phyloP scores from a whole-genome alignment of 2,113 vertebrate species.

The Amia ocellicauda region DNA sequence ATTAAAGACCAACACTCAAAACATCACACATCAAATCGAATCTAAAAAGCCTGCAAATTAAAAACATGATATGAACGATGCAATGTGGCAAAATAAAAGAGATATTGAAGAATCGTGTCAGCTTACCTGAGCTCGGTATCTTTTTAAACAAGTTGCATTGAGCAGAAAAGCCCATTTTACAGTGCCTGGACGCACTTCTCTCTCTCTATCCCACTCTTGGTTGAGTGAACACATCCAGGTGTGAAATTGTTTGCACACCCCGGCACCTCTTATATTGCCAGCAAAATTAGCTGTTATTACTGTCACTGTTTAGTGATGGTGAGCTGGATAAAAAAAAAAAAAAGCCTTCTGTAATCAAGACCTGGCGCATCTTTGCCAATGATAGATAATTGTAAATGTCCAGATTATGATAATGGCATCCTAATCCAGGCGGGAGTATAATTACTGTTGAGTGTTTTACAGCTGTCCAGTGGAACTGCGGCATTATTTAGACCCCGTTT shows the following conservation, averaged over 20 bases:
- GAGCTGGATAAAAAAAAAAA: conserved; percentile 93
- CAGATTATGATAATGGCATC: conserved; percentile 99
- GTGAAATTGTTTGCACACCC: conserved; percentile 99
- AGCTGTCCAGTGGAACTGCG: conserved; percentile 98
- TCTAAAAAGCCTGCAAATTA: too few species aligned
- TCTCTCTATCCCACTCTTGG: conserved; percentile 81
- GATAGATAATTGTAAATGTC: conserved; percentile 99
- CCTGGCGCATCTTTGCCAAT: conserved; percentile 99
- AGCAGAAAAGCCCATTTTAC: conserved; percentile 65
- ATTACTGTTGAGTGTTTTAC: conserved; percentile 99
- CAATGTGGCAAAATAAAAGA: too few species aligned
- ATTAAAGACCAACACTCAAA: too few species aligned
- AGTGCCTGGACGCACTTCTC: conserved; percentile 71
- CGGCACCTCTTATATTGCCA: conserved; percentile 99
- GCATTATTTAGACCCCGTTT: conserved; percentile 98
- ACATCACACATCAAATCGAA: too few species aligned
- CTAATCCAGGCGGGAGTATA: conserved; percentile 99
- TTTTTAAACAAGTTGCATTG: conserved; percentile 60
- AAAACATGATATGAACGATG: too few species aligned
- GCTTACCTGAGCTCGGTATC: conserved; percentile 75
- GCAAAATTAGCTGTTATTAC: conserved; percentile 99
- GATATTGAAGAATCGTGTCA: conserved; percentile 14
- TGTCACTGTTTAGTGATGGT: conserved; percentile 99
- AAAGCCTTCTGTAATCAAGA: conserved; percentile 97
- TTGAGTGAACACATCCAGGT: conserved; percentile 99